These are phyloP conservation scores for Helicolenus hilgendorfi DNA, from an alignment of 2,797 vertebrate genomes.

Conservation along the genomic window DNA sequence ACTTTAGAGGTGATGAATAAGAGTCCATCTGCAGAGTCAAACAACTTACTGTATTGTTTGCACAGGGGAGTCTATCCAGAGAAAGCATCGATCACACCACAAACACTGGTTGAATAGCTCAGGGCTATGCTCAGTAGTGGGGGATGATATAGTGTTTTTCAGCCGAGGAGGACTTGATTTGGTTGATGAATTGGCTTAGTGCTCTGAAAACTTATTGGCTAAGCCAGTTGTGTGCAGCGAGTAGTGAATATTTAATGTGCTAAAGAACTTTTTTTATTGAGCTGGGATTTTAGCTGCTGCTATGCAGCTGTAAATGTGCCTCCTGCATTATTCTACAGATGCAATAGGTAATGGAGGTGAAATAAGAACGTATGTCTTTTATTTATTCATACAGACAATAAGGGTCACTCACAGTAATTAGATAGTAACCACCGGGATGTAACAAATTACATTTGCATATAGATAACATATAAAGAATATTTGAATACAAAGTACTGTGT, in stretches of 20 bases:
- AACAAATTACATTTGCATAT: conserved; percentile 22
- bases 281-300: conserved; percentile 78
- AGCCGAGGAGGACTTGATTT: conserved; percentile 75
- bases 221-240: conserved; percentile 63
- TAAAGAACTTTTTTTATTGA: conserved; percentile 85
- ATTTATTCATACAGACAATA: conserved; percentile 33
- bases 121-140: conserved; percentile 49
- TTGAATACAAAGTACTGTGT: background rate
- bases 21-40: conserved; percentile 75
- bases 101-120: conserved; percentile 64
- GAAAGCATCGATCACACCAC: conserved; percentile 77
- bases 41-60: conserved; percentile 82
- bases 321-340: conserved; percentile 60
- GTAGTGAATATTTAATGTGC: conserved; percentile 86
- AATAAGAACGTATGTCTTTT: conserved; percentile 16
- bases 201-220: conserved; percentile 78
- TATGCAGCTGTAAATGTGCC: conserved; percentile 72
- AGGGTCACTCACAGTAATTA: conserved; percentile 20
- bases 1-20: conserved; percentile 78
- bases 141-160: conserved; percentile 77
- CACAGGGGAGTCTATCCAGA: conserved; percentile 70
- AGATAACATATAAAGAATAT: conserved; percentile 10
- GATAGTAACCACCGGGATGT: background rate
- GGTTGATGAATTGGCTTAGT: conserved; percentile 78
- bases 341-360: conserved; percentile 17